Evolutionary conservation across 92 coral and sea anemone genomes (phyloP).

Genomic region (Zoanthus sansibaricus): DNA sequence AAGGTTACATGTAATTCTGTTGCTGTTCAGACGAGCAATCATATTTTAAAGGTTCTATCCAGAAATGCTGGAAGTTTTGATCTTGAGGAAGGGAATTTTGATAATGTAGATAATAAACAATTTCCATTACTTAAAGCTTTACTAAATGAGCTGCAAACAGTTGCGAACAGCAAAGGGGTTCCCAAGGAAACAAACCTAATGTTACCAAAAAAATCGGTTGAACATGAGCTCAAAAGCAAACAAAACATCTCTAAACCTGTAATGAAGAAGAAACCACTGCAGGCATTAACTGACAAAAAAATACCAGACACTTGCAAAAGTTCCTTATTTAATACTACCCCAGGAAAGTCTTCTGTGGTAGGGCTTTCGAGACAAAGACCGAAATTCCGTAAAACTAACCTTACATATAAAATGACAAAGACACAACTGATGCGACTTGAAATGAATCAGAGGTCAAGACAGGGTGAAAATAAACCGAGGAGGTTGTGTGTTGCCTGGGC

Average conservation of each 20-base stretch:
- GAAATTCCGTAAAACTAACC: conserved; percentile 75
- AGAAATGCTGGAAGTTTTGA: background rate
- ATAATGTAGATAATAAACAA: conserved; percentile 2
- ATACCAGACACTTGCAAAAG: background rate
- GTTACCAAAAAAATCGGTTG: conserved; percentile 19
- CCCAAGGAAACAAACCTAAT: conserved; percentile 10
- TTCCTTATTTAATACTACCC: background rate
- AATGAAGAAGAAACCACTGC: conserved; percentile 2
- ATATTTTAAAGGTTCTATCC: background rate
- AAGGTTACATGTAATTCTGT: conserved; percentile 64
- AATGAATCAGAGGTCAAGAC: conserved; percentile 66
- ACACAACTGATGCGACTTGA: conserved; percentile 90
- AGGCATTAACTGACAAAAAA: background rate
- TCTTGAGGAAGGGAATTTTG: background rate
- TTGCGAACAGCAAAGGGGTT: conserved; percentile 1
- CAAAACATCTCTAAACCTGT: background rate
- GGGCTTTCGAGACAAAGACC: conserved; percentile 72
- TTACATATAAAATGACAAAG: conserved; percentile 86
- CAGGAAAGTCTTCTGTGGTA: conserved; percentile 34
- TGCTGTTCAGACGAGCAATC: conserved; percentile 75
- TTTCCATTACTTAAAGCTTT: conserved; percentile 90
- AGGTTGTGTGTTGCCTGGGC: conserved; percentile 48
- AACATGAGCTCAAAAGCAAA: background rate
- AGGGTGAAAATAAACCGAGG: conserved; percentile 19
- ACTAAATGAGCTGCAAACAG: conserved; percentile 76